Evolutionary conservation across 2,797 vertebrate genomes (phyloP).

Genomic region (Orestias chungarensis): DNA sequence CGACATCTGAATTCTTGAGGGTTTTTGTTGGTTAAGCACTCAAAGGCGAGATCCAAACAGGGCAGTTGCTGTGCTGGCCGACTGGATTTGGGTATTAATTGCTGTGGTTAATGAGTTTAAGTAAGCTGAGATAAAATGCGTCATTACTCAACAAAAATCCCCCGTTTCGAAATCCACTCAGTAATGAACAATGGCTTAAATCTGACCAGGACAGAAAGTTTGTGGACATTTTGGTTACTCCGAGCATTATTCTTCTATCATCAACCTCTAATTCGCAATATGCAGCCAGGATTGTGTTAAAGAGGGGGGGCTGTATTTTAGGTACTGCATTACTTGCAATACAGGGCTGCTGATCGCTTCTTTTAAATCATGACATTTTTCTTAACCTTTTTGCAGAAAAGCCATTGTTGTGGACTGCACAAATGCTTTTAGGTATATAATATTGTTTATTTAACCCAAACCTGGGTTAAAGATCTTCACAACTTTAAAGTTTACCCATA

Average conservation of each 20-base stretch:
- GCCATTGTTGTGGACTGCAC: too few species aligned
- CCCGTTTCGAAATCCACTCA: constrained; percentile 54
- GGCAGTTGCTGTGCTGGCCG: constrained; percentile 58
- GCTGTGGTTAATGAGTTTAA: constrained; percentile 77
- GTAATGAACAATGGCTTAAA: constrained; percentile 54
- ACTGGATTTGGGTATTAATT: constrained; percentile 81
- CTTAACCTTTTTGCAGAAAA: too few species aligned
- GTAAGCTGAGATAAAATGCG: constrained; percentile 77
- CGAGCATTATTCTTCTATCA: constrained; percentile 40
- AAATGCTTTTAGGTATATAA: too few species aligned
- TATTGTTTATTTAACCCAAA: background rate
- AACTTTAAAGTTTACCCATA: background rate
- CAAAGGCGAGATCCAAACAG: constrained; percentile 60
- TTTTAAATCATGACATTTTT: too few species aligned
- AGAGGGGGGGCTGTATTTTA: too few species aligned
- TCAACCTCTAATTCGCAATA: constrained; percentile 23
- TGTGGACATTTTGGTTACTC: constrained; percentile 12
- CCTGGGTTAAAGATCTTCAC: background rate
- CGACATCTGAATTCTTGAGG: constrained; percentile 57
- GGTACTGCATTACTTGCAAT: too few species aligned
- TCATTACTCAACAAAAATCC: constrained; percentile 60
- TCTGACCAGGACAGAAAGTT: constrained; percentile 15
- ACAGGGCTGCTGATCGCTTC: too few species aligned
- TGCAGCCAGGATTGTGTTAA: too few species aligned
- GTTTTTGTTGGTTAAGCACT: constrained; percentile 58